Conservation (phyloP, 92 coral and sea anemone genomes). For the Heteractis magnifica region DNA sequence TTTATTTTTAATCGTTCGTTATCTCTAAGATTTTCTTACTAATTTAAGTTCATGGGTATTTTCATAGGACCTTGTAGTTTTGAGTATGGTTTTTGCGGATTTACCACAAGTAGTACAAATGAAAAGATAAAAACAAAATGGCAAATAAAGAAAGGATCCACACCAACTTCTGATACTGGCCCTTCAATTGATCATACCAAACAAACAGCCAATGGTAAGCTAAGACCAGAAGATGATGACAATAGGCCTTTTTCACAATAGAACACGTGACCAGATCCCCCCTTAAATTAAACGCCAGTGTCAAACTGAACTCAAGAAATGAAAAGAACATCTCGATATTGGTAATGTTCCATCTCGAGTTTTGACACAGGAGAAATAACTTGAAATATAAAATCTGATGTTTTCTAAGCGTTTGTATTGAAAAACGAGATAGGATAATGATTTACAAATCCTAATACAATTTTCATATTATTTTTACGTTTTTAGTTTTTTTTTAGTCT, state of each 20-base stretch:
- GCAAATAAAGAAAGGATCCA: slow-evolving; percentile 5
- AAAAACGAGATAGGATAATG: no score
- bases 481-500: no score
- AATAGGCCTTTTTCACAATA: neutral
- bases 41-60: neutral
- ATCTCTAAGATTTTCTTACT: no score
- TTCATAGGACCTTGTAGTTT: slow-evolving; percentile 21
- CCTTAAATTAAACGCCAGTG: neutral
- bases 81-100: slow-evolving; percentile 26
- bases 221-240: neutral
- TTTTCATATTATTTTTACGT: no score
- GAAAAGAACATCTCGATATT: no score
- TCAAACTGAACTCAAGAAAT: no score
- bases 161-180: slow-evolving; percentile 20
- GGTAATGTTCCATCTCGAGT: no score
- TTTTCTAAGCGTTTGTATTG: no score
- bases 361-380: no score
- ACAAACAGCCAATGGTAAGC: slow-evolving; percentile 12
- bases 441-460: no score
- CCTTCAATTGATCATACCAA: slow-evolving; percentile 16
- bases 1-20: neutral
- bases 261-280: neutral
- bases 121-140: slow-evolving; percentile 1
- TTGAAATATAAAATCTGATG: no score
- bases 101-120: neutral